phyloP scores from a whole-genome alignment of 1,140 invertebrate genomes.

The Apis mellifera region DNA sequence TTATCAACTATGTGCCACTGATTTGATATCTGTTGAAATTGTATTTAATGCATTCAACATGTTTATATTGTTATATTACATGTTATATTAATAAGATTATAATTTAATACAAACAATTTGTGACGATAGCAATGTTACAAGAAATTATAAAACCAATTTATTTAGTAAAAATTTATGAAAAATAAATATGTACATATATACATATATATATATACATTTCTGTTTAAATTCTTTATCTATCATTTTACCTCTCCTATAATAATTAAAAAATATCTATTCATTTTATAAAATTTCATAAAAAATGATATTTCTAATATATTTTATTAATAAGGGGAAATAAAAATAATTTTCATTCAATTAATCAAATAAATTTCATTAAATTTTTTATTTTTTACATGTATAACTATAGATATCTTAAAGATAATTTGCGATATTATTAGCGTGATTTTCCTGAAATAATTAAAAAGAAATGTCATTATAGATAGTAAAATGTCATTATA shows the following conservation, averaged over 20 bases:
- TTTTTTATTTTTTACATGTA: background rate
- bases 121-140: background rate
- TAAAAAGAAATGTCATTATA: conserved; percentile 20
- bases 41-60: conserved; percentile 40
- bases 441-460: conserved; percentile 5
- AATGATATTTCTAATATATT: background rate
- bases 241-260: background rate
- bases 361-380: too few species aligned
- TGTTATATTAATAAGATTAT: conserved; percentile 27
- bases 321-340: background rate
- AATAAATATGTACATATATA: conserved; percentile 55
- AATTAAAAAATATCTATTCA: background rate
- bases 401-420: too few species aligned
- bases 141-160: conserved; percentile 37
- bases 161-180: conserved; percentile 38
- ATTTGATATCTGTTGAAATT: background rate
- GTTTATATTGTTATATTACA: conserved; percentile 33
- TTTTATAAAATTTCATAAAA: background rate
- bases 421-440: background rate
- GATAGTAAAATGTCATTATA: conserved; percentile 30
- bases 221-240: background rate
- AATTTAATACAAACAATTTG: conserved; percentile 22
- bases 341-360: background rate
- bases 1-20: background rate
- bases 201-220: conserved; percentile 16